Base-by-base conservation (phyloP, 2,113 vertebrate genomes). In the Hymenochirus boettgeri region DNA sequence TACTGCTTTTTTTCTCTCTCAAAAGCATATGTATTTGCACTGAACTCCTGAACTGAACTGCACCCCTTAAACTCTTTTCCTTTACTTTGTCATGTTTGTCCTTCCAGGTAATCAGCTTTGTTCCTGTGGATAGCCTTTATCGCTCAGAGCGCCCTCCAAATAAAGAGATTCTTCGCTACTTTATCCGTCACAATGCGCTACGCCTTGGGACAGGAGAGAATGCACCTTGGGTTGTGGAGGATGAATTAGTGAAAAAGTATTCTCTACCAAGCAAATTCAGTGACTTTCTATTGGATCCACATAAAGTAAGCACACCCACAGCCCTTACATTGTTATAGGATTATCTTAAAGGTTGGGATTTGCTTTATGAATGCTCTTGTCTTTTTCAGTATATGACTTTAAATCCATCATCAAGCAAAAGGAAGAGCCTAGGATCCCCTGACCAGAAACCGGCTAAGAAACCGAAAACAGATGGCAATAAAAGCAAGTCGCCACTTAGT, bases 151-250 rank as follows among this genome's bases (percentile, higher is more conserved):
- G 97, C 0, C 97, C 97, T 50, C 97, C 97, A 27, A 99, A 95
- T 80, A 99, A 99, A 75, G 97, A 99, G 82, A 98, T 99, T 62
- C 85, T 98, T 77, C 91, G 97, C 15, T 99, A 99, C 71, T 99
- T 96, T 75, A 99, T 99, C 80, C 87, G 96, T 19, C 97, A 99
- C 65, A 89, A 92, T 0, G 90, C 96, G 0, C 79, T 97, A 15
- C 89, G 94, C 35, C 79, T 95, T 1, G 96, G 95, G 35, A 90
- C 82, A 0, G 92, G 92, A 31, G 95, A 97, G 79, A 97, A 92
- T 0, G 93, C 95, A 50, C 96, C 97, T 0, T 98, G 97, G 96
- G 93, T 98, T 1, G 97, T 97, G 24, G 96, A 98, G 79, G 96
- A 98, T 42, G 91, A 92, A 11, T 65, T 98, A 61, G 96, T 98